Evolutionary conservation across 2,888 invertebrate species (phyloP).

Genomic region (Baronia brevicornis): DNA sequence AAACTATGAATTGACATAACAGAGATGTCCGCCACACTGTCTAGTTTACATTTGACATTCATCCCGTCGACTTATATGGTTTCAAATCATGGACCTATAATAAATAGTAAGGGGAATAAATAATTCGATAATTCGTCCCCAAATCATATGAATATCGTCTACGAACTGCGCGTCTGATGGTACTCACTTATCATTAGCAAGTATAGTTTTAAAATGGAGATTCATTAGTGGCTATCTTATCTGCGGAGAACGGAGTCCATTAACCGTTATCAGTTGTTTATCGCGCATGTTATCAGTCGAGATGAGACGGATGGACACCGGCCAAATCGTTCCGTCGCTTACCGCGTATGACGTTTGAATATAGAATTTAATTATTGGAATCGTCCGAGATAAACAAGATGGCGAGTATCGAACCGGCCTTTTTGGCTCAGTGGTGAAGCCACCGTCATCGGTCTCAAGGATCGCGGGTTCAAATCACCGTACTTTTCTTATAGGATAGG

Average conservation of each 20-base stretch:
- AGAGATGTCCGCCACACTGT: too few relatives aligned
- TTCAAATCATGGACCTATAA: too few relatives aligned
- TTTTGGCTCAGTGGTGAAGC: too few relatives aligned
- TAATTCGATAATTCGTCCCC: too few relatives aligned
- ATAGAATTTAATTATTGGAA: constrained; percentile 40
- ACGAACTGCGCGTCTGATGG: constrained; percentile 10
- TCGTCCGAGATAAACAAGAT: constrained; percentile 14
- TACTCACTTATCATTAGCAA: constrained; percentile 26
- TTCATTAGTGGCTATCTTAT: constrained; percentile 59
- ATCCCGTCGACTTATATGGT: too few relatives aligned
- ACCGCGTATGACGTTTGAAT: constrained; percentile 36
- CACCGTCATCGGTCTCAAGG: too few relatives aligned
- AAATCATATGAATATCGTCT: constrained; percentile 9
- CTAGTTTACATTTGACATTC: too few relatives aligned
- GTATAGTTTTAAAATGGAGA: constrained; percentile 36
- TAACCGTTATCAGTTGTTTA: constrained; percentile 48
- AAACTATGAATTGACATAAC: too few relatives aligned
- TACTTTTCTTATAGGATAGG: too few relatives aligned
- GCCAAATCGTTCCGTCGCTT: constrained; percentile 39
- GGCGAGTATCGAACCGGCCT: too few relatives aligned
- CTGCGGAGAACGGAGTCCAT: constrained; percentile 44
- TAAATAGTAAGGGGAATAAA: too few relatives aligned
- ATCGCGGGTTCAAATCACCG: too few relatives aligned
- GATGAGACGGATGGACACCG: constrained; percentile 46
- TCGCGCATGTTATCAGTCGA: constrained; percentile 42